Percentiles rank a stretch among this genome's conserved stretches.
Evolutionary conservation across 2,113 vertebrate genomes (phyloP).

Genomic region (Amphiprion percula): DNA sequence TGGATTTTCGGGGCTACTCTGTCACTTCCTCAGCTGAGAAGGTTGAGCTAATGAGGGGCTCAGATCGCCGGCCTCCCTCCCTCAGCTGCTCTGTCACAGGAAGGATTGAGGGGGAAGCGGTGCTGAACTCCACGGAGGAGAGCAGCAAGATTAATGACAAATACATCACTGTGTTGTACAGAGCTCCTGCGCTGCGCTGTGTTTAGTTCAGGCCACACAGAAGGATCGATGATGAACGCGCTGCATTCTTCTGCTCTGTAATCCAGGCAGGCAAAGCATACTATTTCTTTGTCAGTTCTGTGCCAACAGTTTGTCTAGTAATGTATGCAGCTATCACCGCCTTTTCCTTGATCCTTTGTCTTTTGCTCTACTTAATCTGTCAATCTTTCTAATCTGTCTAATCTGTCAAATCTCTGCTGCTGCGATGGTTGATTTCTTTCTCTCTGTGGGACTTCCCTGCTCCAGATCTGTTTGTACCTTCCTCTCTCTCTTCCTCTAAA

Average conservation of each 20-base stretch:
- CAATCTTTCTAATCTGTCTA: slow-evolving; percentile 56
- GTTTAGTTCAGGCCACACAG: slow-evolving; percentile 43
- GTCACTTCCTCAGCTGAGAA: slow-evolving; percentile 68
- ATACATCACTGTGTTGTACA: slow-evolving; percentile 36
- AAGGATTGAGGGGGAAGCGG: slow-evolving; percentile 46
- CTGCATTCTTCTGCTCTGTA: slow-evolving; percentile 41
- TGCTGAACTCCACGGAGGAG: slow-evolving; percentile 45
- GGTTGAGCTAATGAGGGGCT: slow-evolving; percentile 77
- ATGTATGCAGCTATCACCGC: slow-evolving; percentile 25
- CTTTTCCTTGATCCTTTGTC: slow-evolving; percentile 48
- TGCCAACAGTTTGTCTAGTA: slow-evolving; percentile 35
- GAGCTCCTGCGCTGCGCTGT: slow-evolving; percentile 34
- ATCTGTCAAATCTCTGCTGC: slow-evolving; percentile 48
- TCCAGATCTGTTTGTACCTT: slow-evolving; percentile 44
- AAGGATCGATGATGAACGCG: slow-evolving; percentile 63
- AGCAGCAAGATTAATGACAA: slow-evolving; percentile 70
- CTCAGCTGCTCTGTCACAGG: slow-evolving; percentile 58
- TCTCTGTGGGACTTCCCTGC: slow-evolving; percentile 36
- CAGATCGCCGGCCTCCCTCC: slow-evolving; percentile 37
- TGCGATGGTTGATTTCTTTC: slow-evolving; percentile 39
- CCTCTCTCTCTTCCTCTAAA: slow-evolving; percentile 1
- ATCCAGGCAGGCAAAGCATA: slow-evolving; percentile 25
- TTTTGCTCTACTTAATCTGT: slow-evolving; percentile 62
- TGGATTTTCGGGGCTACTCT: slow-evolving; percentile 74
- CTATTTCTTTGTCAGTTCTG: slow-evolving; percentile 47